Evolutionary conservation across 2,888 invertebrate genomes (phyloP).

Genomic region (Limnephilus auricula): DNA sequence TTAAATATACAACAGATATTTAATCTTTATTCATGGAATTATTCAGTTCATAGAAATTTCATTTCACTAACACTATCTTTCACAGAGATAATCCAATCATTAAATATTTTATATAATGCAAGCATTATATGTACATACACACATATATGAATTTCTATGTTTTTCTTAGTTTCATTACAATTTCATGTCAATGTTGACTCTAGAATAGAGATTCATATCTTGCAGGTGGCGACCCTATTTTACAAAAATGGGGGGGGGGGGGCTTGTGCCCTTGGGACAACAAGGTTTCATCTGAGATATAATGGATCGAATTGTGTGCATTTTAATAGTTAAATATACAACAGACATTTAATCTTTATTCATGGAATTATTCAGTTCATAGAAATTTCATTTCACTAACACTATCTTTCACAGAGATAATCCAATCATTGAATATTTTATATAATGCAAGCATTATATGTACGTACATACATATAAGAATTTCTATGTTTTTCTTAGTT

Average conservation of each 20-base stretch:
- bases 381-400: not conserved
- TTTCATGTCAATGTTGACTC: not conserved
- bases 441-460: not conserved
- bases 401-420: not conserved
- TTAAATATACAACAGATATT: not conserved
- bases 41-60: not conserved
- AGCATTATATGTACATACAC: not conserved
- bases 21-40: not conserved
- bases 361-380: constrained; percentile 2
- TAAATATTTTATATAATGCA: not conserved
- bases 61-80: not conserved
- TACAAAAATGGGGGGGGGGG: no score
- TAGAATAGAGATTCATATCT: not conserved
- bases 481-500: not conserved
- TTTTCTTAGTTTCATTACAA: not conserved
- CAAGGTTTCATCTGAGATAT: no score
- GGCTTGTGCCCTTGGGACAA: no score
- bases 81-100: not conserved
- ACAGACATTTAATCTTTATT: not conserved
- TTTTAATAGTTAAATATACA: not conserved
- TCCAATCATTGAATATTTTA: not conserved
- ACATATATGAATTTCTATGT: not conserved
- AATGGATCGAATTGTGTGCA: not conserved
- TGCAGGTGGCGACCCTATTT: no score
- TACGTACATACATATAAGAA: not conserved